A percentile compares a stretch with the other conserved stretches of the same genome.
These are phyloP conservation scores for Erythrolamprus reginae DNA, from an alignment of 2,113 vertebrate genomes.

Conservation along the genomic window DNA sequence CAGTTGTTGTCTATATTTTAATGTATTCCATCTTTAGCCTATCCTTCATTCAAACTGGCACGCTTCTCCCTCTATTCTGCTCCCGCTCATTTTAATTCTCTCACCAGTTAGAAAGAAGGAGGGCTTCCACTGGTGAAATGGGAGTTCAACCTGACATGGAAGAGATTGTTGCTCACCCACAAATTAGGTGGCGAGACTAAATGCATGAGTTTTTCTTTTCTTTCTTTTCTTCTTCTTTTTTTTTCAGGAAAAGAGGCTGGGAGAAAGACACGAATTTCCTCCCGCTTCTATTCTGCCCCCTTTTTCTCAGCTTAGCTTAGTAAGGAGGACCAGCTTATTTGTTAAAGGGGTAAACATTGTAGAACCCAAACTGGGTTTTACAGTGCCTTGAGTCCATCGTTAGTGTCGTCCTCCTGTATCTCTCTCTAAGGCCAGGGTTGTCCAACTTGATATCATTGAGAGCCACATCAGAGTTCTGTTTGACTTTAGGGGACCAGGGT, in stretches of 20 bases:
- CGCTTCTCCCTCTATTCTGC: neutral
- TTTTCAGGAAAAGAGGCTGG: neutral
- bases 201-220: neutral
- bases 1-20: neutral
- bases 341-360: neutral
- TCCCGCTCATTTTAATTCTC: neutral
- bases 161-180: neutral
- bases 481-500: no score
- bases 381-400: neutral
- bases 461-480: no score
- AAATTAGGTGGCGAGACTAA: neutral
- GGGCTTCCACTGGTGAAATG: neutral
- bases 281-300: neutral
- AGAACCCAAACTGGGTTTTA: neutral
- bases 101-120: neutral
- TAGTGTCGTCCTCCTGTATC: neutral
- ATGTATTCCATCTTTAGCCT: neutral
- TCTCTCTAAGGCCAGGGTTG: neutral
- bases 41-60: neutral
- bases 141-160: neutral
- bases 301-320: neutral
- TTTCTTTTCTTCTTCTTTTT: neutral
- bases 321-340: neutral
- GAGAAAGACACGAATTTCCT: neutral
- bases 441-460: no score